phyloP scores from a whole-genome alignment of 2,797 vertebrate genomes.

The Thalassophryne amazonica region DNA sequence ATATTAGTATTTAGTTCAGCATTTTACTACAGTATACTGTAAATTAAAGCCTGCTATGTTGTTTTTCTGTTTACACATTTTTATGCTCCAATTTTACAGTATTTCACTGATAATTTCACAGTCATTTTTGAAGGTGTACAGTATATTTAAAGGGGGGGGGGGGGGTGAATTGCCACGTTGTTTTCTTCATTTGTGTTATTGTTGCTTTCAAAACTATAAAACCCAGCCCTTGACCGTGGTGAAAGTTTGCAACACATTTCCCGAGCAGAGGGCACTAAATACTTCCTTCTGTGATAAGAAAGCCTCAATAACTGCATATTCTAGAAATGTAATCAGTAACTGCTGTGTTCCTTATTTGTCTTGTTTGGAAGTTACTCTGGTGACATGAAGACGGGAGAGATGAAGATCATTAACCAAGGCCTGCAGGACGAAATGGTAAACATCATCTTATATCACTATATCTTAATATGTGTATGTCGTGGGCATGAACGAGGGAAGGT shows the following conservation, averaged over 20 bases:
- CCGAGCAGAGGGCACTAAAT: not conserved
- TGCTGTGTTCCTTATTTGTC: not conserved
- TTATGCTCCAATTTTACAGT: no score
- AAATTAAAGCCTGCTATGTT: no score
- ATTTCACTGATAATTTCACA: no score
- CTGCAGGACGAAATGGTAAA: slow-evolving; percentile 93
- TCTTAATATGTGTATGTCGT: no score
- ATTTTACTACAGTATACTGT: no score
- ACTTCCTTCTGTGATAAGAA: not conserved
- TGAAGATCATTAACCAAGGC: slow-evolving; percentile 83
- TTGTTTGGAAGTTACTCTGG: slow-evolving; percentile 12
- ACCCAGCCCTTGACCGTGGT: not conserved
- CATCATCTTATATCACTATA: not conserved
- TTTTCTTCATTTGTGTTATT: not conserved
- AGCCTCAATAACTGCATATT: not conserved
- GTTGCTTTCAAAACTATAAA: not conserved
- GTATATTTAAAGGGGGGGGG: no score
- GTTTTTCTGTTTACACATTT: no score
- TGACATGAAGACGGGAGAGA: slow-evolving; percentile 84
- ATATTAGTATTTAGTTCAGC: no score
- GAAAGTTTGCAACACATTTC: not conserved
- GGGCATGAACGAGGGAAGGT: no score
- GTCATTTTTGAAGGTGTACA: no score
- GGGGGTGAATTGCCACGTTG: not conserved
- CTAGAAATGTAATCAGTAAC: not conserved